These are phyloP conservation scores for Hydroisotoma schaefferi DNA, from an alignment of 2,888 invertebrate genomes.

Conservation along the genomic window DNA sequence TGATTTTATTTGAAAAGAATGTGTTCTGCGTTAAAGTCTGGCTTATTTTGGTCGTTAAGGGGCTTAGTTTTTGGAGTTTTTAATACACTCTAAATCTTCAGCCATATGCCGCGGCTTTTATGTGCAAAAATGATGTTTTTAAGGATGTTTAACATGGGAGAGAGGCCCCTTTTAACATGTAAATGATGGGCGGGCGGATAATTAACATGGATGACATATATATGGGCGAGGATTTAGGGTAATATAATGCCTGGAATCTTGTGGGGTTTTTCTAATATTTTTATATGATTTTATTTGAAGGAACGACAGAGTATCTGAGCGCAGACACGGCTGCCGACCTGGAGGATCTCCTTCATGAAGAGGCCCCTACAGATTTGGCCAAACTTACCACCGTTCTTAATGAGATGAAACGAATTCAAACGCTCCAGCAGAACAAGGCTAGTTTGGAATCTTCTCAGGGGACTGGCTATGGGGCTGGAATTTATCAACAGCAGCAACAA, in stretches of 20 bases:
- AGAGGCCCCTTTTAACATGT: too few relatives aligned
- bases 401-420: conserved; percentile 43
- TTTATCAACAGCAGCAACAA: conserved; percentile 6
- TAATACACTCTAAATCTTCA: neutral
- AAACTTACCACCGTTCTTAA: conserved; percentile 40
- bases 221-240: neutral
- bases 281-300: conserved; percentile 20
- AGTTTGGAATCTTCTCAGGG: neutral
- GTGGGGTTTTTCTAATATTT: neutral
- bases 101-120: too few relatives aligned
- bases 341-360: conserved; percentile 41
- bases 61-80: neutral
- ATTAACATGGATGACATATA: neutral
- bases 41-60: too few relatives aligned
- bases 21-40: too few relatives aligned
- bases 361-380: conserved; percentile 41
- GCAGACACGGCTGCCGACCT: conserved; percentile 40
- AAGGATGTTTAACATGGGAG: too few relatives aligned
- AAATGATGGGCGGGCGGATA: too few relatives aligned
- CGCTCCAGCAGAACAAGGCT: conserved; percentile 14
- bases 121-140: too few relatives aligned
- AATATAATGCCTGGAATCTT: too few relatives aligned
- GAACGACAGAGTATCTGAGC: conserved; percentile 40
- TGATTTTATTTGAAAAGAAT: too few relatives aligned
- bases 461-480: neutral